phyloP scores from a whole-genome alignment of 2,797 vertebrate species.

The Eremophila alpestris region DNA sequence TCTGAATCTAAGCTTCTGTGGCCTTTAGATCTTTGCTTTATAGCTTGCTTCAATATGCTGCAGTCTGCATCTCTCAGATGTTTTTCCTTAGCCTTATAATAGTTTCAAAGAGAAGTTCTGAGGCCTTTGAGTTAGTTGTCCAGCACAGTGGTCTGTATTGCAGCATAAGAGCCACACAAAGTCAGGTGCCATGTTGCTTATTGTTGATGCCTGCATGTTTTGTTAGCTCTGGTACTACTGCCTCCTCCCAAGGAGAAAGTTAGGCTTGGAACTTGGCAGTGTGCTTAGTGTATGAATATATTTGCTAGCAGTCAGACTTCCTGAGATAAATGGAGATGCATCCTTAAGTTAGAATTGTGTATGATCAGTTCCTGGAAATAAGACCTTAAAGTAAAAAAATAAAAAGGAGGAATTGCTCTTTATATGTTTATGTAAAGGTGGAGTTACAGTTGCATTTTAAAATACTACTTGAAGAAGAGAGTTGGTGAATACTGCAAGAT shows the following conservation, averaged over 20 bases:
- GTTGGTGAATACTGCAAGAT: neutral
- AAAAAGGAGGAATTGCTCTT: neutral
- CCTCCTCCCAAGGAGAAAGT: neutral
- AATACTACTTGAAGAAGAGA: neutral
- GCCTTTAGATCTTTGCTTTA: neutral
- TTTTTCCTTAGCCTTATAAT: neutral
- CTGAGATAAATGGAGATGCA: neutral
- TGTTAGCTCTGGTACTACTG: neutral
- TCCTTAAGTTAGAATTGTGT: neutral
- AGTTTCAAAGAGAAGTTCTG: neutral
- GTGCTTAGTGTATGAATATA: neutral
- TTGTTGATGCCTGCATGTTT: neutral
- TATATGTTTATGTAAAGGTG: neutral
- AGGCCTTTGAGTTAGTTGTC: neutral
- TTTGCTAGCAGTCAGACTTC: neutral
- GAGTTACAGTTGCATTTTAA: neutral
- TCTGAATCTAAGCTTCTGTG: neutral
- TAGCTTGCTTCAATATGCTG: neutral
- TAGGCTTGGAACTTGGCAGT: neutral
- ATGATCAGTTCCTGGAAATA: neutral
- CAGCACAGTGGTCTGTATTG: neutral
- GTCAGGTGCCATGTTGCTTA: neutral
- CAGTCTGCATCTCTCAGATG: neutral
- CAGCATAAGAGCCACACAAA: neutral
- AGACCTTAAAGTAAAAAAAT: neutral